Evolutionary conservation across 2,113 vertebrate genomes (phyloP).

Genomic region (Pseudopipra pipra): DNA sequence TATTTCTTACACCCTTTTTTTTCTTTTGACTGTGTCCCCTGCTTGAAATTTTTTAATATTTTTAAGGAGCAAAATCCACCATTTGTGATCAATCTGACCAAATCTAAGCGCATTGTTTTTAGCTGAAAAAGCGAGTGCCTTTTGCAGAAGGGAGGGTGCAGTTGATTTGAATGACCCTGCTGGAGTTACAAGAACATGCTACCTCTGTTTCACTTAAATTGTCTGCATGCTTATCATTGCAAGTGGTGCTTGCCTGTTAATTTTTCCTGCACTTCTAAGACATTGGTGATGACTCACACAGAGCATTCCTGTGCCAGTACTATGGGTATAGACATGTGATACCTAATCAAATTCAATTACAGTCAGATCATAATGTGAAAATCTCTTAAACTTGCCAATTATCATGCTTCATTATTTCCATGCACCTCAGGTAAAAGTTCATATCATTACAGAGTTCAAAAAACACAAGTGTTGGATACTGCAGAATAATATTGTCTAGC

Average conservation of each 20-base stretch:
- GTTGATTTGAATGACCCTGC: constrained; percentile 67
- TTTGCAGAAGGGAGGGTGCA: constrained; percentile 75
- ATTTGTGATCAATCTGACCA: constrained; percentile 31
- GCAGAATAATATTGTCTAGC: constrained; percentile 36
- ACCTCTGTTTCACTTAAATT: constrained; percentile 77
- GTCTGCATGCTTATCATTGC: constrained; percentile 73
- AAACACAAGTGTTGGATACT: constrained; percentile 33
- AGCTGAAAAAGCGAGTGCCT: constrained; percentile 79
- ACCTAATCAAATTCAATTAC: constrained; percentile 38
- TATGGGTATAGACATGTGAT: constrained; percentile 34
- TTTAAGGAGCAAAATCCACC: constrained; percentile 52
- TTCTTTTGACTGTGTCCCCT: constrained; percentile 23
- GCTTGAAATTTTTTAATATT: constrained; percentile 67
- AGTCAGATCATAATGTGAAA: constrained; percentile 42
- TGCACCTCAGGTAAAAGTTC: constrained; percentile 76
- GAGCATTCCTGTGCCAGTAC: constrained; percentile 63
- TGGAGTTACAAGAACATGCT: constrained; percentile 72
- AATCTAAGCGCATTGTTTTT: constrained; percentile 63
- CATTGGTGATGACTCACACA: constrained; percentile 40
- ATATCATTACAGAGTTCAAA: constrained; percentile 27
- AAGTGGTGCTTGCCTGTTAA: constrained; percentile 72
- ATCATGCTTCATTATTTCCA: constrained; percentile 47
- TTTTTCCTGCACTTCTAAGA: constrained; percentile 44
- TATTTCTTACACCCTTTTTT: constrained; percentile 28
- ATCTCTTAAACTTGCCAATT: constrained; percentile 31